These are phyloP conservation scores for Griposia aprilina DNA, from an alignment of 2,888 invertebrate species.

Conservation along the genomic window DNA sequence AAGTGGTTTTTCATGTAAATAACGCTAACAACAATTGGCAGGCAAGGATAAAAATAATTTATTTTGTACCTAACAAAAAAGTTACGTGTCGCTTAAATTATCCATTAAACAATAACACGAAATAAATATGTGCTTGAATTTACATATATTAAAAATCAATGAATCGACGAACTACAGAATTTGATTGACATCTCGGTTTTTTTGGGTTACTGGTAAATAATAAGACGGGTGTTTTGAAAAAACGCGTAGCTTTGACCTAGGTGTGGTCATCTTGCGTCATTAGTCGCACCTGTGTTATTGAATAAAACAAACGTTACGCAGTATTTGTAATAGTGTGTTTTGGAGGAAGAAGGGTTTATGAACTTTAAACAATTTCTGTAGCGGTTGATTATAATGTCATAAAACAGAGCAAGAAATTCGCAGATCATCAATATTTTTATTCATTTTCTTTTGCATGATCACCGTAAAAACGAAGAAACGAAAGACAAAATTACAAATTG, in stretches of 20 bases:
- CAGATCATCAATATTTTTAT: not conserved
- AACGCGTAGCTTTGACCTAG: not conserved
- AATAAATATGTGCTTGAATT: slow-evolving; percentile 27
- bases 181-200: slow-evolving; percentile 34
- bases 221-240: not conserved
- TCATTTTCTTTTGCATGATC: not conserved
- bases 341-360: slow-evolving; percentile 26
- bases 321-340: slow-evolving; percentile 19
- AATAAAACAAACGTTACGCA: slow-evolving; percentile 48
- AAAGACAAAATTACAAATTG: not conserved
- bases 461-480: not conserved
- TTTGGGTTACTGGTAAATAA: slow-evolving; percentile 27
- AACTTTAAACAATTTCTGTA: slow-evolving; percentile 6
- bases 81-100: slow-evolving; percentile 25
- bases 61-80: not conserved
- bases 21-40: not conserved
- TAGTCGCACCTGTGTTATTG: slow-evolving; percentile 47
- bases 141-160: slow-evolving; percentile 35
- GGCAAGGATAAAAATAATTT: not conserved
- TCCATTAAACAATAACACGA: not conserved
- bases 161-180: slow-evolving; percentile 6
- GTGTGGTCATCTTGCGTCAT: slow-evolving; percentile 38
- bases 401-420: not conserved
- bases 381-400: too few species aligned
- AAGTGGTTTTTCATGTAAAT: slow-evolving; percentile 4